Evolutionary conservation across 2,888 invertebrate species (phyloP), one percentile per base, ranked within the genome.

Genomic region (Apodemia zela): DNA sequence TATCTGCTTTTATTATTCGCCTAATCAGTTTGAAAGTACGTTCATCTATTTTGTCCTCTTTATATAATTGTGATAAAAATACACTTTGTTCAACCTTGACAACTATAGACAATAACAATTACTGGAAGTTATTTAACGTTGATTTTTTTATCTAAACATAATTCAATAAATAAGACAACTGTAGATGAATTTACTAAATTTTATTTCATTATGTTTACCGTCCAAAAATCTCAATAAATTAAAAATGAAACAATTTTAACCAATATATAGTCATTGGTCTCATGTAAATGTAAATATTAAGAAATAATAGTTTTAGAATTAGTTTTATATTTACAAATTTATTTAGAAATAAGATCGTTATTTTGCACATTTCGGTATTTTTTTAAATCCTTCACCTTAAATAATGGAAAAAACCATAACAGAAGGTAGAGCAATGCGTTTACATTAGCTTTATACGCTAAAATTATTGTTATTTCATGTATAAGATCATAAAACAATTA

Each of bases 341-440:
- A 77, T 80, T 77, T 78, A 81, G 76, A 65, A 65, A 51, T 81
- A 79, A 80, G 77, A 65, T 29, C 35, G 33, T 68, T 62, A 59
- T 65, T 66, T 65, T 65, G 57, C 62, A 69, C 21, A 64, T 65
- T 66, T 60, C 65, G 63, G 57, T 65, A 63, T 54, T 54, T 54
- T 54, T 54, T 54, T 54, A 18, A 51, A 25, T 54, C 54, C 54
- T 54, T 54, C 54, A 54, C 54, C 25, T 6, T 21, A 21, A 54
- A 54, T 54, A 54, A 25, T 25, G 60, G 33, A 47, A n/a, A 18
- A 1, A 25, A 25, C 18, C n/a, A 58, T 58, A 29, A 33, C 21
- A 63, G 29, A 57, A n/a, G 11, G 57, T 61, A 57, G 57, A 57
- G 38, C 57, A 17, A 33, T 62, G 25, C 42, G 57, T 62, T 63